Evolutionary conservation across 2,888 invertebrate species (phyloP), one percentile per base, ranked within the genome.

Genomic region (Epirrhoe alternata): DNA sequence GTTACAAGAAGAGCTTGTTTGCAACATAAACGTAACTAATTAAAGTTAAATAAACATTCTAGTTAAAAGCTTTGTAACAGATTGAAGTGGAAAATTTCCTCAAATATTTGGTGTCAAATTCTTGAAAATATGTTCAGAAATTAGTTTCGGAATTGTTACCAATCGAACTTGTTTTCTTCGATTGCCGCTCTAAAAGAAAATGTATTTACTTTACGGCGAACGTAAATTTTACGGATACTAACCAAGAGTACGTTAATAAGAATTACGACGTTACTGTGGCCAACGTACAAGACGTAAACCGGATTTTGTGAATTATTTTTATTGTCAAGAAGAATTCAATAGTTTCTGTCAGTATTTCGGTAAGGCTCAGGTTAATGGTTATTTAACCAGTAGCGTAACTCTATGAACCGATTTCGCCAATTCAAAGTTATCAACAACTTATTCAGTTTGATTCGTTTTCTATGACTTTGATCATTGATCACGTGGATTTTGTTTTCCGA

Each of bases 171-270:
- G n/a, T 7, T 8, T 42, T 42, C 38, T 42, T 12, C 38, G 8
- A 42, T 42, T 2, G 38, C 38, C 38, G 12, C 38, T 42, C 38
- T 12, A 42, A 42, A 47, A n/a, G 7, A 14, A 51, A 16, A 17
- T 50, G 17, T 49, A 35, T 59, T 52, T 58, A 61, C 31, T 59
- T 35, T 63, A 53, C 52, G 45, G 63, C 31, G 16, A 47, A 17
- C 58, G 49, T 58, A 50, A 69, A 72, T 77, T 66, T 75, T 71
- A 66, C 64, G 72, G 67, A 71, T 68, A 68, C 63, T 68, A 71
- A 75, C 73, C 61, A 70, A 68, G 53, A 74, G 58, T 72, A 54
- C 68, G 70, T 79, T 71, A 77, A 69, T 55, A 72, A 70, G 64
- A 76, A 66, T 74, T 66, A 70, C 54, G 64, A 30, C 51, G 16